Conservation (phyloP, 2,888 invertebrate genomes). For the Icerya purchasi region DNA sequence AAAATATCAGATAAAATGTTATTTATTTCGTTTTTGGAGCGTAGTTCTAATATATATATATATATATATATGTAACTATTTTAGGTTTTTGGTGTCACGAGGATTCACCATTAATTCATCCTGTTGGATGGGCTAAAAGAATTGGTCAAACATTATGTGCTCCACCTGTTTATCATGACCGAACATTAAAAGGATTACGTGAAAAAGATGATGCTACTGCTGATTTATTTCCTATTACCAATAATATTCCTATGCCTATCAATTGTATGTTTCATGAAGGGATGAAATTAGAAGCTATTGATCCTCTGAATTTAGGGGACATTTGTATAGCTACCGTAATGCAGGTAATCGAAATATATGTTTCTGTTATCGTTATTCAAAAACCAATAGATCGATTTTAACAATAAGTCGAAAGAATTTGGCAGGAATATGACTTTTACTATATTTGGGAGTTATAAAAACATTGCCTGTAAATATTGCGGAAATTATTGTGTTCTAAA, state of each 20-base stretch:
- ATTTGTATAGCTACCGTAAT: constrained; percentile 91
- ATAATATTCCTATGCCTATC: constrained; percentile 14
- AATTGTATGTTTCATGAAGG: constrained; percentile 42
- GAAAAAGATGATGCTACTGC: constrained; percentile 59
- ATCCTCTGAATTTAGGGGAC: constrained; percentile 81
- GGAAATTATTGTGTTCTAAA: no score
- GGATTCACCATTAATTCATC: constrained; percentile 81
- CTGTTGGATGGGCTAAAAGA: constrained; percentile 84
- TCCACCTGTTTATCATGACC: constrained; percentile 50
- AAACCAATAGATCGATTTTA: no score
- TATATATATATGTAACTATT: no score
- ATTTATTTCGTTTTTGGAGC: no score
- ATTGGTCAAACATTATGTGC: constrained; percentile 78
- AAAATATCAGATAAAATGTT: no score
- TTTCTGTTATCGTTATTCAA: no score
- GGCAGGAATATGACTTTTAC: no score
- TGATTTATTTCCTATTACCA: constrained; percentile 43
- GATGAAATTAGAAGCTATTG: constrained; percentile 92
- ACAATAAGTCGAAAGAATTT: no score
- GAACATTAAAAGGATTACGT: constrained; percentile 45
- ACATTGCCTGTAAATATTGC: no score
- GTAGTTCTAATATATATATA: no score
- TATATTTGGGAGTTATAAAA: no score
- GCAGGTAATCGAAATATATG: no score
- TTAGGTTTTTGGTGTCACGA: constrained; percentile 88